A percentile compares a stretch with the other conserved stretches of the same genome.
phyloP scores from a whole-genome alignment of 2,113 vertebrate genomes.

The Prunella himalayana region DNA sequence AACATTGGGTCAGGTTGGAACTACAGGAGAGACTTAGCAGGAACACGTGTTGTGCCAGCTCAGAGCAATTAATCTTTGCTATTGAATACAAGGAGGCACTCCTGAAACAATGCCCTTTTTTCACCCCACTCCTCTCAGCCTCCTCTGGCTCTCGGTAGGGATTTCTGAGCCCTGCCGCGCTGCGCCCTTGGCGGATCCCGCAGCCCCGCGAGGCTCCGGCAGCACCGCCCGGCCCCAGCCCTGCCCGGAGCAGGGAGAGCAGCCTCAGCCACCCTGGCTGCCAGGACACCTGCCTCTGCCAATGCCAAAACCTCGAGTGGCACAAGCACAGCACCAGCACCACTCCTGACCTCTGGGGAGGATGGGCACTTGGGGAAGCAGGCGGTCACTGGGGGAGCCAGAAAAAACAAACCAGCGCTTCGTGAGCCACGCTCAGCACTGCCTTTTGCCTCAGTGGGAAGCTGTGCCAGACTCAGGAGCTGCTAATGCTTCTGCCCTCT shows the following conservation, averaged over 20 bases:
- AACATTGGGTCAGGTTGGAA: neutral
- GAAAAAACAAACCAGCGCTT: neutral
- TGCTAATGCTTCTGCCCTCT: neutral
- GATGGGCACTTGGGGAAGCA: neutral
- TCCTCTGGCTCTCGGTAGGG: neutral
- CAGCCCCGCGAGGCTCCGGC: neutral
- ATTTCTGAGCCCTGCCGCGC: neutral
- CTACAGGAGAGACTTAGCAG: neutral
- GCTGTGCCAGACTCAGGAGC: neutral
- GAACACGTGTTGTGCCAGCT: neutral
- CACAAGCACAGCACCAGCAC: neutral
- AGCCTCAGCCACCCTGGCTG: neutral
- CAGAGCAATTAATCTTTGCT: neutral
- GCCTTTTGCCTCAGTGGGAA: neutral
- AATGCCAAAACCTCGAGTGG: neutral
- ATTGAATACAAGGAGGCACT: neutral
- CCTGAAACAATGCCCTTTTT: neutral
- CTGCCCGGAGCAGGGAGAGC: neutral
- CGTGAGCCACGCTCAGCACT: neutral
- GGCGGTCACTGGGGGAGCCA: neutral
- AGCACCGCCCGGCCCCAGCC: neutral
- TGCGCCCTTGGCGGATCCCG: neutral
- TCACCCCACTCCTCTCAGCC: neutral
- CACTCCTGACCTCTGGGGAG: neutral
- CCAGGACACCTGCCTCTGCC: neutral